Evolutionary conservation across 1,140 invertebrate species (phyloP).

Genomic region (Heliconius hewitsoni): DNA sequence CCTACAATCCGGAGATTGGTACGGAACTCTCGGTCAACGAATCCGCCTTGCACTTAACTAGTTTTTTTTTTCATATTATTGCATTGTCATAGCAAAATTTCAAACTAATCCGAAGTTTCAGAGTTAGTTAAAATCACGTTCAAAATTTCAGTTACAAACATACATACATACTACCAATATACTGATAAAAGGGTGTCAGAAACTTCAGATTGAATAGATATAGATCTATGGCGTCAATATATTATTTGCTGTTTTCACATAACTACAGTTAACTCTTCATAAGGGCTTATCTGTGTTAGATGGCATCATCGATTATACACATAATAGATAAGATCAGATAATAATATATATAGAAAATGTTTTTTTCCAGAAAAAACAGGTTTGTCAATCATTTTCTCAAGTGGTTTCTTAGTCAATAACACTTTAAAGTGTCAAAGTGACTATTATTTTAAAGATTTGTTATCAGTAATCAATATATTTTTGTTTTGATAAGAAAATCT

Average conservation of each 20-base stretch:
- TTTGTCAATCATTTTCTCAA: slow-evolving; percentile 1
- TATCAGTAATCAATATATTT: background rate
- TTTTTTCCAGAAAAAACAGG: slow-evolving; percentile 9
- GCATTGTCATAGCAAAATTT: too few species aligned
- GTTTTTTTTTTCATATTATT: too few species aligned
- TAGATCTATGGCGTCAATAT: too few species aligned
- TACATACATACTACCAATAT: too few species aligned
- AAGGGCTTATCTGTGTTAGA: background rate
- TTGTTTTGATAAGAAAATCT: background rate
- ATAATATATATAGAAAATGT: background rate
- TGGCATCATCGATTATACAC: background rate
- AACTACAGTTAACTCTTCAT: background rate
- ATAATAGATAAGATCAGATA: slow-evolving; percentile 2
- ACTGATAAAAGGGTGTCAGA: too few species aligned
- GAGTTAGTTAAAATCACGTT: too few species aligned
- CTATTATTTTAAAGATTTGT: background rate
- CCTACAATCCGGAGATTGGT: too few species aligned
- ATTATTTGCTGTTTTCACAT: background rate
- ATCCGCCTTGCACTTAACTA: too few species aligned
- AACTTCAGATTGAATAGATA: too few species aligned
- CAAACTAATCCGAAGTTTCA: too few species aligned
- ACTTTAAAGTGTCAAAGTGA: slow-evolving; percentile 1
- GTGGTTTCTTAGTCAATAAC: background rate
- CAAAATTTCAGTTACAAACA: too few species aligned
- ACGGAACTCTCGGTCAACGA: too few species aligned